Evolutionary conservation across 2,797 vertebrate species (phyloP).

Genomic region (Ctenochaetus hawaiiensis): DNA sequence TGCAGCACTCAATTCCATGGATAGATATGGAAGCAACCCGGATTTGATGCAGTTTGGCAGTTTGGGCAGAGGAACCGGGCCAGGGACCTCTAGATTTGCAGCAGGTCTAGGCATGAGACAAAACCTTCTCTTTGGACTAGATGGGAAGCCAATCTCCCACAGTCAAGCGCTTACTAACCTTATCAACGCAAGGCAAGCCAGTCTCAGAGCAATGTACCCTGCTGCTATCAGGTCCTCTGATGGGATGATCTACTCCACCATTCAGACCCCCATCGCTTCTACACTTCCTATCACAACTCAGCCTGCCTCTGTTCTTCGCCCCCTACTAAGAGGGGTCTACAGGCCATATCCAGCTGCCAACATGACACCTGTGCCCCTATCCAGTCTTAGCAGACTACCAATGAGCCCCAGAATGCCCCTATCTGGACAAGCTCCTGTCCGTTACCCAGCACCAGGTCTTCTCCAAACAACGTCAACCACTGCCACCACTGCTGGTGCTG

Average conservation of each 20-base stretch:
- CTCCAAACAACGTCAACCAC: conserved; percentile 74
- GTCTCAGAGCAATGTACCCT: conserved; percentile 93
- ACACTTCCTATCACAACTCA: conserved; percentile 99
- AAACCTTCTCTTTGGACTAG: conserved; percentile 89
- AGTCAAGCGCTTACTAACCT: conserved; percentile 90
- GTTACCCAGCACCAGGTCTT: conserved; percentile 87
- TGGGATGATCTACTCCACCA: conserved; percentile 99
- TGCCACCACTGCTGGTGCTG: conserved; percentile 56
- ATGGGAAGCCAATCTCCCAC: conserved; percentile 86
- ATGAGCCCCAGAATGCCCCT: conserved; percentile 89
- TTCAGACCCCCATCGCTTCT: conserved; percentile 98
- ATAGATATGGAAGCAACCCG: conserved; percentile 90
- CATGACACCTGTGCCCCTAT: conserved; percentile 91
- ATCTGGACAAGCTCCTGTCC: conserved; percentile 85
- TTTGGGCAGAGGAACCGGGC: conserved; percentile 80
- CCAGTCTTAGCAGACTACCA: conserved; percentile 91
- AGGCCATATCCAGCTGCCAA: conserved; percentile 89
- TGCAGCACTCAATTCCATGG: conserved; percentile 97
- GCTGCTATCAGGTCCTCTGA: conserved; percentile 94
- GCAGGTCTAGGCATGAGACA: conserved; percentile 88
- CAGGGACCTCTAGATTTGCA: conserved; percentile 80
- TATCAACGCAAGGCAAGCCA: conserved; percentile 87
- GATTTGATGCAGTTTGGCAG: conserved; percentile 90
- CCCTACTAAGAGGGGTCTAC: conserved; percentile 91
- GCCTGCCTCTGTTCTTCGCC: conserved; percentile 92